Percentiles rank a stretch among this genome's conserved stretches.
phyloP scores from a whole-genome alignment of 2,888 invertebrate species.

The Aphodius sticticus region DNA sequence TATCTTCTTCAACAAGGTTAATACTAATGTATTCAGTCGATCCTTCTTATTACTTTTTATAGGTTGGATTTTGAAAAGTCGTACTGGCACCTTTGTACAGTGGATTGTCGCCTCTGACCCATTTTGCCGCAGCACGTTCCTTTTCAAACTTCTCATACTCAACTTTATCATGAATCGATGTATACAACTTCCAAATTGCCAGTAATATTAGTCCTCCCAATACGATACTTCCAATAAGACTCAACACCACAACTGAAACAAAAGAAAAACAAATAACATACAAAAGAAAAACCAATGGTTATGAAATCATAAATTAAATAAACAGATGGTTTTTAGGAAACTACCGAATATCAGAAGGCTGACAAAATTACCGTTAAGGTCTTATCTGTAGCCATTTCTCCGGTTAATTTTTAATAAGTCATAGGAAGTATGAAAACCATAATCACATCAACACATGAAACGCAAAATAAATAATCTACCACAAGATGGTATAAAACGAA shows the following conservation, averaged over 20 bases:
- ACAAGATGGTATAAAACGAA: too few relatives aligned
- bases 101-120: slow-evolving; percentile 81
- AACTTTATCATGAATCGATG: slow-evolving; percentile 74
- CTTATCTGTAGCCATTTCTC: too few relatives aligned
- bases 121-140: slow-evolving; percentile 72
- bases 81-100: slow-evolving; percentile 82
- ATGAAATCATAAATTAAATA: background rate
- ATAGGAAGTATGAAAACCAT: too few relatives aligned
- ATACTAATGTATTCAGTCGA: background rate
- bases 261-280: slow-evolving; percentile 43
- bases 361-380: too few relatives aligned
- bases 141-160: slow-evolving; percentile 81
- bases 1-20: background rate
- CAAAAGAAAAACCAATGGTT: slow-evolving; percentile 18
- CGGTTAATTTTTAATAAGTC: too few relatives aligned
- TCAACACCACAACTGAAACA: slow-evolving; percentile 71
- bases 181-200: slow-evolving; percentile 79
- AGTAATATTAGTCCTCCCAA: slow-evolving; percentile 75
- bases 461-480: too few relatives aligned
- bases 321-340: too few relatives aligned
- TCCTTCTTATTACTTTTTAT: slow-evolving; percentile 28
- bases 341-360: too few relatives aligned
- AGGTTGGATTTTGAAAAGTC: slow-evolving; percentile 76
- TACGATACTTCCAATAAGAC: slow-evolving; percentile 75
- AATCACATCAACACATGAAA: too few relatives aligned